Percentiles rank a stretch among this genome's conserved stretches.
phyloP scores from a whole-genome alignment of 2,797 vertebrate genomes.

The Diglossa cyanea region DNA sequence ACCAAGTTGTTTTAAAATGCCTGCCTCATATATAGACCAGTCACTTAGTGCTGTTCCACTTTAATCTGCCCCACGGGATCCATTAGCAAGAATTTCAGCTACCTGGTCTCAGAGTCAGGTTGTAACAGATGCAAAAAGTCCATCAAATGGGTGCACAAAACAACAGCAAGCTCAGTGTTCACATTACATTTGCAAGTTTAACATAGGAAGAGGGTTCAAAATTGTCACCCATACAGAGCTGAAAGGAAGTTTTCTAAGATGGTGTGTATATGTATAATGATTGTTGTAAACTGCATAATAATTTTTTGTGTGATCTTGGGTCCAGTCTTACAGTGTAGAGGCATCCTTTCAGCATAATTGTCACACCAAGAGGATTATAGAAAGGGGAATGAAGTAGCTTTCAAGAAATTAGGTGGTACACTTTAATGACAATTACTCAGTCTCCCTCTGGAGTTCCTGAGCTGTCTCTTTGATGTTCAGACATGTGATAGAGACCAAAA shows the following conservation, averaged over 20 bases:
- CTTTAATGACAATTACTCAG: not conserved
- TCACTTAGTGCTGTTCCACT: not conserved
- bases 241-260: not conserved
- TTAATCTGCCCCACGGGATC: not conserved
- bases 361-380: not conserved
- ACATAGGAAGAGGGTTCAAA: not conserved
- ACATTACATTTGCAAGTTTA: not conserved
- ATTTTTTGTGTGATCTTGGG: not conserved
- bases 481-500: not conserved
- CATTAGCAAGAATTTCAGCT: not conserved
- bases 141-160: not conserved
- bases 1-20: not conserved
- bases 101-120: not conserved
- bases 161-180: not conserved
- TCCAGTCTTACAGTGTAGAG: not conserved
- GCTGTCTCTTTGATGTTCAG: not conserved
- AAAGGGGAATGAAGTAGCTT: not conserved
- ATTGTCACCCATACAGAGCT: not conserved
- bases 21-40: too few relatives aligned
- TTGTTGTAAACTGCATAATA: not conserved
- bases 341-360: not conserved
- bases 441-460: not conserved
- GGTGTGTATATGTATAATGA: not conserved
- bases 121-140: not conserved
- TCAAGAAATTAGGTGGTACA: not conserved